These are phyloP conservation scores for Varroa destructor DNA, from an alignment of 1,140 invertebrate species.

Conservation along the genomic window DNA sequence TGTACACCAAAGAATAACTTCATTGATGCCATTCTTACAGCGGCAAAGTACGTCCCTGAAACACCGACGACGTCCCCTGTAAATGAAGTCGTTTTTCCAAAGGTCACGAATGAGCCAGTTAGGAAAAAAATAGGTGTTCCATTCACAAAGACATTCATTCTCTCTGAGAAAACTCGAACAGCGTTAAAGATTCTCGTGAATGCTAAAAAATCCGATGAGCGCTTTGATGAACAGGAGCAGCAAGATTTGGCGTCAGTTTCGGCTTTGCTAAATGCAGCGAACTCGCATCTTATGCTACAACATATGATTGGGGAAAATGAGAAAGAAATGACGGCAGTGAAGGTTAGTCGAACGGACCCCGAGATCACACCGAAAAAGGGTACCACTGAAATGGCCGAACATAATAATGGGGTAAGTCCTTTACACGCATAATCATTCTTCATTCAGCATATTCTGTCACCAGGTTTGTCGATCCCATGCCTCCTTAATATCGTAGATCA, in stretches of 20 bases:
- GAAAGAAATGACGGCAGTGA: constrained; percentile 33
- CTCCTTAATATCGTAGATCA: no score
- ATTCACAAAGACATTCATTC: constrained; percentile 22
- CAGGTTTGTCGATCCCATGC: no score
- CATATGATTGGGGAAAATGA: constrained; percentile 37
- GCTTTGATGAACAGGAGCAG: constrained; percentile 26
- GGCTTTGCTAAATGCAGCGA: constrained; percentile 5
- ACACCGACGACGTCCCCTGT: constrained; percentile 17
- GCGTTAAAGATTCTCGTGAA: constrained; percentile 32
- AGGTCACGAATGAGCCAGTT: neutral
- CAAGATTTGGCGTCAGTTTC: constrained; percentile 7
- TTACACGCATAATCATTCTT: no score
- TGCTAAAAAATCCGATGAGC: constrained; percentile 30
- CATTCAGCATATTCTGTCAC: no score
- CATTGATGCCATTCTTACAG: constrained; percentile 31
- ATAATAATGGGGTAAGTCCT: constrained; percentile 16
- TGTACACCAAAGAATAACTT: constrained; percentile 17
- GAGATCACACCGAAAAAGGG: neutral
- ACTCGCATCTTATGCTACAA: constrained; percentile 14
- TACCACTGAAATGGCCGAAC: constrained; percentile 15
- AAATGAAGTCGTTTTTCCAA: neutral
- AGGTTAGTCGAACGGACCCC: constrained; percentile 30
- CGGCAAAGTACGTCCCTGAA: constrained; percentile 31
- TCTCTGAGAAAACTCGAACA: constrained; percentile 7
- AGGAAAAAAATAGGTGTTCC: constrained; percentile 5